Evolutionary conservation across 2,113 vertebrate species (phyloP), one percentile per base, ranked within the genome.

Genomic region (Trachemys scripta): DNA sequence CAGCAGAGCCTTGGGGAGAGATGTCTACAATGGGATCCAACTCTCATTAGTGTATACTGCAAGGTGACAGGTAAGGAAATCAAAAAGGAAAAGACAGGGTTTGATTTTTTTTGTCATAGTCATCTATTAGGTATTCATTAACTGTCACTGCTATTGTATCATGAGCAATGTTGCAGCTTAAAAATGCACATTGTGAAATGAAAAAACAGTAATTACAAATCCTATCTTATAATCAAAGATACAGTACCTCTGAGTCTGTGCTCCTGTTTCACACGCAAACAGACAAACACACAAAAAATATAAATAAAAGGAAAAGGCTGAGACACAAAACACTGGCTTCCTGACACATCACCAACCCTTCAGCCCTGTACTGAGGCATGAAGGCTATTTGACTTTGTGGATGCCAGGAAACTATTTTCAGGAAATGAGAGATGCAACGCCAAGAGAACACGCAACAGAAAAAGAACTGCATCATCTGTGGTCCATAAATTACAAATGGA

Each of bases 401-500:
- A 98, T 97, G 98, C 97, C 96, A 92, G 96, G 97, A 96, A 93
- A 79, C 62, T 90, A 92, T 88, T 91, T 96, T 94, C 93, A 90
- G 87, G 69, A 93, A 96, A 94, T 72, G 94, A 96, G 97, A 97
- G 96, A 62, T 91, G 85, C 96, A 98, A 95, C 93, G 93, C 97
- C 80, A 96, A 89, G 97, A 97, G 78, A 97, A 97, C 97, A 97
- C 96, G 65, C 96, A 97, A 96, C 87, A 95, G 91, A 98, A 98
- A 96, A 92, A 95, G 95, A 96, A 96, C 80, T 89, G 92, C 59
- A 95, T 95, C 96, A 93, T 97, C 96, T 94, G 89, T 95, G 89
- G 97, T 97, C 92, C 96, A 94, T 96, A 98, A 98, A 97, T 98
- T 98, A 98, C 97, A 98, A 98, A 98, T 96, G 95, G 95, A 98